Conservation (phyloP, 2,888 invertebrate genomes). For the Clusia tigrina region DNA sequence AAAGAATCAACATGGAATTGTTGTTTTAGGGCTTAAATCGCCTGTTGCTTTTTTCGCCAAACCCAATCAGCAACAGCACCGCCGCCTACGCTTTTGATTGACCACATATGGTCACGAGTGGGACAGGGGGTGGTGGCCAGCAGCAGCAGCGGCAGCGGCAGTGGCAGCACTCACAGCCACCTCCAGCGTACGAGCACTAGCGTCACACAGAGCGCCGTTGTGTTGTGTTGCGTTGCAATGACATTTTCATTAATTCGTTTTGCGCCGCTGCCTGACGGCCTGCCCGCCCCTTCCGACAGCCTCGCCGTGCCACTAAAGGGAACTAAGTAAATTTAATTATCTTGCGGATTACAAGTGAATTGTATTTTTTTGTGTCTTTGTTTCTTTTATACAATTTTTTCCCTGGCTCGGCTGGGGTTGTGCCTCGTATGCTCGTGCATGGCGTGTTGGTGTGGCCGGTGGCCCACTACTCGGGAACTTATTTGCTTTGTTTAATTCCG, state of each 20-base stretch:
- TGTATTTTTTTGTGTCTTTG: too few species aligned
- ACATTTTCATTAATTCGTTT: neutral
- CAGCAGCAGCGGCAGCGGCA: neutral
- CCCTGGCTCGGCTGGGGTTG: neutral
- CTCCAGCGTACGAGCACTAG: neutral
- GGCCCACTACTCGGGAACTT: too few species aligned
- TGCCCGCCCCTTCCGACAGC: neutral
- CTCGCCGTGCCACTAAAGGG: neutral
- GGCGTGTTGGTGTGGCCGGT: neutral
- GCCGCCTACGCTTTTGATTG: neutral
- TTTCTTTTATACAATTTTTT: too few species aligned
- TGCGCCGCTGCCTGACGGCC: neutral
- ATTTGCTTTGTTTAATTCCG: conserved; percentile 13
- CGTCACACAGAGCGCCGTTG: neutral
- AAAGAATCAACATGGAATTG: neutral
- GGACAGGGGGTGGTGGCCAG: neutral
- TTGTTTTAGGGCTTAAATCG: conserved; percentile 4
- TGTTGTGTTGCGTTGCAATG: conserved; percentile 8
- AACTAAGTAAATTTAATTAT: conserved; percentile 23
- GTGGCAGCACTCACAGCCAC: neutral
- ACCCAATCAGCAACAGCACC: too few species aligned
- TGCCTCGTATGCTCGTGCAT: neutral
- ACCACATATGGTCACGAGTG: conserved; percentile 7
- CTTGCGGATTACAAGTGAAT: conserved; percentile 16
- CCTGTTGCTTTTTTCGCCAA: neutral